Percentiles rank a stretch among this genome's conserved stretches.
These are phyloP conservation scores for Columba guinea DNA, from an alignment of 2,797 vertebrate species.

Conservation along the genomic window DNA sequence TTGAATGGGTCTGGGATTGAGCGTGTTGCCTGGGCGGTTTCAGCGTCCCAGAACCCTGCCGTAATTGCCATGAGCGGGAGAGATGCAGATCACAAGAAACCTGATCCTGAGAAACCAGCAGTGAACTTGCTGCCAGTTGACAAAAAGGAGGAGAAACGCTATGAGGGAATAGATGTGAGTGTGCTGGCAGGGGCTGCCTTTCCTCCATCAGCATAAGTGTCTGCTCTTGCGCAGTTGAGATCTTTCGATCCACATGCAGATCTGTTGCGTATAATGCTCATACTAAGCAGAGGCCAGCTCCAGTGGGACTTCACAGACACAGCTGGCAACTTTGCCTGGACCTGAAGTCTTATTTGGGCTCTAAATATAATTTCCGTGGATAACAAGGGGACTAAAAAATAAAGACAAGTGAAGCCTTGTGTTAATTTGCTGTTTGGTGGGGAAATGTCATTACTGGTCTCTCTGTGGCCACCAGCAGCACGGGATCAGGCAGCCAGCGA, in stretches of 20 bases:
- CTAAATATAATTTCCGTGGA: slow-evolving; percentile 14
- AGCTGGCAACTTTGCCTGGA: neutral
- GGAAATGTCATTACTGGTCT: neutral
- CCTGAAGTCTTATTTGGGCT: neutral
- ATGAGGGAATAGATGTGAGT: neutral
- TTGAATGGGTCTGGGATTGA: neutral
- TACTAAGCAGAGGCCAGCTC: neutral
- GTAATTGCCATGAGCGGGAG: neutral
- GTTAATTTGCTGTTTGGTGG: slow-evolving; percentile 9
- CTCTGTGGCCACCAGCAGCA: neutral
- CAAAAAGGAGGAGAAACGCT: slow-evolving; percentile 1
- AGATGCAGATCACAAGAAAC: neutral
- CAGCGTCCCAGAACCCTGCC: neutral
- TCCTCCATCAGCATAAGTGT: slow-evolving; percentile 13
- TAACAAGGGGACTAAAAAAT: neutral
- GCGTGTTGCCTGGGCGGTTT: neutral
- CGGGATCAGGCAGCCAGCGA: neutral
- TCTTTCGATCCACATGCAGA: neutral
- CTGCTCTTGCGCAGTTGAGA: slow-evolving; percentile 21
- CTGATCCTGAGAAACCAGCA: slow-evolving; percentile 36
- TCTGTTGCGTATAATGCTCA: slow-evolving; percentile 1
- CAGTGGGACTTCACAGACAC: neutral
- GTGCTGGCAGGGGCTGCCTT: neutral
- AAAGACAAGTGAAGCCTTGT: neutral
- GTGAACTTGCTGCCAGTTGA: slow-evolving; percentile 19